Evolutionary conservation across 1,140 invertebrate species (phyloP), one percentile per base, ranked within the genome.

Genomic region (Nasonia vitripennis): DNA sequence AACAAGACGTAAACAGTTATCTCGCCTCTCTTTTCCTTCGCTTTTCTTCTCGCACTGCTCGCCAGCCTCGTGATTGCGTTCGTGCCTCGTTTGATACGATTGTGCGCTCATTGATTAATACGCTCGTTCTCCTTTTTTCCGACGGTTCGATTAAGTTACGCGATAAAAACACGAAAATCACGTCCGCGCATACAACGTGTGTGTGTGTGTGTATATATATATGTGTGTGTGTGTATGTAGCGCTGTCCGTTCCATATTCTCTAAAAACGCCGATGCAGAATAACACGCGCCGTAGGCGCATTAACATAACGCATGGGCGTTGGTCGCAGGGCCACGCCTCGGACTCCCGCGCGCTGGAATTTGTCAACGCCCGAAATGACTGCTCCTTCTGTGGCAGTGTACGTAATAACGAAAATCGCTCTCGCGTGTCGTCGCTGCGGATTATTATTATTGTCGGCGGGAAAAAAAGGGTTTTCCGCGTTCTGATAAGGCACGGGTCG

Each of bases 291-390:
- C 87, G 48, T 6, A 37, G 34, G 85, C 81, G 83, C 87, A 92
- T 92, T 92, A 92, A 91, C 91, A 92, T 92, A 67, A 45, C 73
- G 37, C 91, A 91, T 92, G 91, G 92, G 92, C 91, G 91, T 92
- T 91, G 91, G 89, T 91, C 84, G 55, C 77, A 80, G 67, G 80
- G 87, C 90, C 92, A 89, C 91, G 89, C 90, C 89, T 91, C 77
- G 14, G 17, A 31, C 41, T 34, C 55, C 23, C 74, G 48, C 71
- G 75, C 84, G 23, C 23, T 79, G 85, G 88, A 89, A 89, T 89
- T 89, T 87, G 84, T 88, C 75, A 41, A 31, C 86, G 74, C 73
- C 75, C 67, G 81, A 45, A 75, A 79, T n/a, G 10, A 71, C 70
- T 31, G 0, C 27, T 34, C 31, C 6, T n/a, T 71, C 70, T 4